Percentiles rank a stretch among this genome's conserved stretches.
phyloP scores from a whole-genome alignment of 2,888 invertebrate genomes.

The Drosophila suboccidentalis region DNA sequence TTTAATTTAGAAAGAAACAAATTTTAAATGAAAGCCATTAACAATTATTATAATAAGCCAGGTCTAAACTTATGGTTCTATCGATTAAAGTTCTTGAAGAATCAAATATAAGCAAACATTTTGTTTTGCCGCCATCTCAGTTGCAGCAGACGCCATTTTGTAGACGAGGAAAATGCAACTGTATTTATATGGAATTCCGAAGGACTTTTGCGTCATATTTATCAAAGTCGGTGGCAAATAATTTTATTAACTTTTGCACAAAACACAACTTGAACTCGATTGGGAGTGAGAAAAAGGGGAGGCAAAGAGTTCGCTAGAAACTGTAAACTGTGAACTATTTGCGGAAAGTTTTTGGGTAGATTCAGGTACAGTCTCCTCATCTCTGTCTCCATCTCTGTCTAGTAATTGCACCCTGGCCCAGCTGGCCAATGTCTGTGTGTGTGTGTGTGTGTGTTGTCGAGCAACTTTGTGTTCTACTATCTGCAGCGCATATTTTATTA shows the following conservation, averaged over 20 bases:
- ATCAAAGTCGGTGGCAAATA: slow-evolving; percentile 83
- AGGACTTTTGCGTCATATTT: slow-evolving; percentile 74
- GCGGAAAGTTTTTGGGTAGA: slow-evolving; percentile 63
- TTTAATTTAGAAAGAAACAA: too few relatives aligned
- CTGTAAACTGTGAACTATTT: slow-evolving; percentile 55
- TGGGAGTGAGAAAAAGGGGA: slow-evolving; percentile 7
- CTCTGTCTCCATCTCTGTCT: background rate
- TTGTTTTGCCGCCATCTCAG: slow-evolving; percentile 36
- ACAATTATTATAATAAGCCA: too few relatives aligned
- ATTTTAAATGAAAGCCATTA: too few relatives aligned
- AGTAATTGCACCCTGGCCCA: slow-evolving; percentile 27
- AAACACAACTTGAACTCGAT: slow-evolving; percentile 56
- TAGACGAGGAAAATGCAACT: slow-evolving; percentile 19
- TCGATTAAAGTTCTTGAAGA: slow-evolving; percentile 18
- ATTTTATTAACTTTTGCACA: slow-evolving; percentile 82
- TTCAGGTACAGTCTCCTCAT: slow-evolving; percentile 55
- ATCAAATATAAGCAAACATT: slow-evolving; percentile 60
- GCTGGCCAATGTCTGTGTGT: slow-evolving; percentile 46
- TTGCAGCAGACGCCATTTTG: slow-evolving; percentile 44
- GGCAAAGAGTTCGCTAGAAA: background rate
- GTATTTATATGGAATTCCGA: slow-evolving; percentile 66
- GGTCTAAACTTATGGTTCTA: too few relatives aligned
- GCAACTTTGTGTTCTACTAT: slow-evolving; percentile 65
- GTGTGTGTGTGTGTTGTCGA: slow-evolving; percentile 1
- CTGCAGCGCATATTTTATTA: slow-evolving; percentile 80